Conservation (phyloP, 2,888 invertebrate genomes). For the Silvanus unidentatus region DNA sequence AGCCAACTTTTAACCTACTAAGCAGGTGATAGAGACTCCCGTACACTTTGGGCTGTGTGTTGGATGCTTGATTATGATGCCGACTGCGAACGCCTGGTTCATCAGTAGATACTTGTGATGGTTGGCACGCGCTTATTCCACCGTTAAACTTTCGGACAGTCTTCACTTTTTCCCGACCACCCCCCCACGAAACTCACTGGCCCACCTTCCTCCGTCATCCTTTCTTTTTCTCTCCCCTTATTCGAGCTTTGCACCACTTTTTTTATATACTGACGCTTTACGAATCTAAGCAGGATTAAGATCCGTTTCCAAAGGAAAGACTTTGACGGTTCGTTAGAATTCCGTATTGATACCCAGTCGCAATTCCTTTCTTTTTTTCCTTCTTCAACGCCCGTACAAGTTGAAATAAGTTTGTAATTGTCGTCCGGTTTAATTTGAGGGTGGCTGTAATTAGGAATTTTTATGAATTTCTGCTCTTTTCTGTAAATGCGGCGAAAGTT, state of each 20-base stretch:
- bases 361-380: no score
- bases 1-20: not conserved
- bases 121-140: conserved; percentile 23
- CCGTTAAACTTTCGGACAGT: conserved; percentile 21
- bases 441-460: no score
- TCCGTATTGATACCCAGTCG: no score
- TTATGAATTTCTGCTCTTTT: no score
- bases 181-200: no score
- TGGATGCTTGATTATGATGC: conserved; percentile 25
- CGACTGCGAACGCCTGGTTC: conserved; percentile 25
- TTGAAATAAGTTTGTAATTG: no score
- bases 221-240: no score
- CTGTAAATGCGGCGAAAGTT: no score
- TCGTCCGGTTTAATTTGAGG: no score
- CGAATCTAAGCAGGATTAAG: conserved; percentile 18
- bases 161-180: conserved; percentile 25
- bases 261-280: conserved; percentile 10
- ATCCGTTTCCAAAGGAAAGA: conserved; percentile 12
- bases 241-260: conserved; percentile 17
- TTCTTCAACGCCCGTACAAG: no score
- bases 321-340: not conserved
- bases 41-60: no score
- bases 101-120: conserved; percentile 31
- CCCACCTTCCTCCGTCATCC: no score
- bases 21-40: not conserved